Conservation (phyloP, 1,140 invertebrate genomes). For the Diploscapter pachys region DNA sequence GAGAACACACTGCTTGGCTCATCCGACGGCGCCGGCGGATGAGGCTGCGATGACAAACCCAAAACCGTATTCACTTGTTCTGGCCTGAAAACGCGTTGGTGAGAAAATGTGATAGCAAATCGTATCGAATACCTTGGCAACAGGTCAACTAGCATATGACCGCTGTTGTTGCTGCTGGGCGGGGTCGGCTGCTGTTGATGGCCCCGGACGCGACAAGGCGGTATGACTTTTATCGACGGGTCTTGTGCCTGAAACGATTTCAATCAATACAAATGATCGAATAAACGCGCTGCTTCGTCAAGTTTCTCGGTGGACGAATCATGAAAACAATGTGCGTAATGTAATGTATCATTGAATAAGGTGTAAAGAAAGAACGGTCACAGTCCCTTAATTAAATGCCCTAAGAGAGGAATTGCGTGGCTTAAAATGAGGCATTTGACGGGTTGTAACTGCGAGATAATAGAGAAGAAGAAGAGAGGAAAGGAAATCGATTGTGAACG, state of each 20-base stretch:
- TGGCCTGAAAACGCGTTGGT: constrained; percentile 5
- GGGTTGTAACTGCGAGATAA: background rate
- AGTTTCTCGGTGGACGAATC: background rate
- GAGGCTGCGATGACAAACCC: constrained; percentile 2
- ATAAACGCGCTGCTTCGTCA: background rate
- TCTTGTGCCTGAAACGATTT: constrained; percentile 31
- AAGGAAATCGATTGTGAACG: background rate
- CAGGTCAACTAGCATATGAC: constrained; percentile 11
- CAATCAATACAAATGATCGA: background rate
- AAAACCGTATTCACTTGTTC: constrained; percentile 13
- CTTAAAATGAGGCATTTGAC: background rate
- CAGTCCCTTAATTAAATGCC: background rate
- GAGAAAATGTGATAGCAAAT: background rate
- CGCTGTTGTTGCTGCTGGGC: constrained; percentile 16
- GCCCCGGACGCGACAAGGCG: constrained; percentile 14
- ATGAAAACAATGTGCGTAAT: background rate
- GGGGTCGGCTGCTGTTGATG: background rate
- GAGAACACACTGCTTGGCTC: constrained; percentile 17
- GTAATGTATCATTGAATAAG: background rate
- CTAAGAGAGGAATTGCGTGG: background rate
- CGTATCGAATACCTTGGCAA: constrained; percentile 3
- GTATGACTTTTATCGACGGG: constrained; percentile 36
- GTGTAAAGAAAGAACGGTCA: background rate
- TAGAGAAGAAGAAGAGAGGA: background rate
- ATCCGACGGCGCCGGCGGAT: background rate